Evolutionary conservation across 2,888 invertebrate species (phyloP), one percentile per base, ranked within the genome.

Genomic region (Thymelicus lineola): DNA sequence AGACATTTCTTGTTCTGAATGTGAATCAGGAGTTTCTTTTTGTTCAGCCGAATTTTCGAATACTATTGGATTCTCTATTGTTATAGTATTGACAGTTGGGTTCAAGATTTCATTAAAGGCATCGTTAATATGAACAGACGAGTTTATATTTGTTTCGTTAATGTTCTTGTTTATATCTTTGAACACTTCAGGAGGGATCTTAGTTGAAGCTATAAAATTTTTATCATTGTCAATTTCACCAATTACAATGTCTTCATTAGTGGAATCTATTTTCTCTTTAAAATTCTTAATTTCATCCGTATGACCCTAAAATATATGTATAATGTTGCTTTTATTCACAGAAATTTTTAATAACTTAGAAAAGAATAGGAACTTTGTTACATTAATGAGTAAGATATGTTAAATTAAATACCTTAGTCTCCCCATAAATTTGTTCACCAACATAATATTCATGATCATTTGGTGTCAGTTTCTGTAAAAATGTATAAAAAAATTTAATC

Each of bases 361-460:
- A 20, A 3, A 20, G 20, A 38, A 42, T 42, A 57, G 35, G 2
- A n/a, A 35, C 10, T 7, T 42, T 3, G 9, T 42, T 42, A 9
- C 0, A 42, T 42, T 9, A 42, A 46, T 46, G 46, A 1, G n/a
- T 46, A n/a, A 5, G n/a, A 46, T 10, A 14, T 14, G 12, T 12
- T n/a, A 5, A 46, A 46, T 46, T 46, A 46, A 46, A n/a, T 62
- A 67, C 50, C 59, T 50, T 38, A n/a, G n/a, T 14, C 20, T 60
- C 53, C 1, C 28, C 53, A 10, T 7, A 15, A 10, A 10, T 20
- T 15, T 15, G 38, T n/a, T 42, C 48, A 42, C 66, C 59, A 10
- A 67, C 36, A 53, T 67, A 7, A 42, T 53, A 67, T 20, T 67
- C 53, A 5, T 60, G 38, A 60, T 60, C n/a, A 67, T 53, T 67